These are phyloP conservation scores for Phalacrocorax pelagicus DNA, from an alignment of 2,113 vertebrate genomes.

Conservation along the genomic window DNA sequence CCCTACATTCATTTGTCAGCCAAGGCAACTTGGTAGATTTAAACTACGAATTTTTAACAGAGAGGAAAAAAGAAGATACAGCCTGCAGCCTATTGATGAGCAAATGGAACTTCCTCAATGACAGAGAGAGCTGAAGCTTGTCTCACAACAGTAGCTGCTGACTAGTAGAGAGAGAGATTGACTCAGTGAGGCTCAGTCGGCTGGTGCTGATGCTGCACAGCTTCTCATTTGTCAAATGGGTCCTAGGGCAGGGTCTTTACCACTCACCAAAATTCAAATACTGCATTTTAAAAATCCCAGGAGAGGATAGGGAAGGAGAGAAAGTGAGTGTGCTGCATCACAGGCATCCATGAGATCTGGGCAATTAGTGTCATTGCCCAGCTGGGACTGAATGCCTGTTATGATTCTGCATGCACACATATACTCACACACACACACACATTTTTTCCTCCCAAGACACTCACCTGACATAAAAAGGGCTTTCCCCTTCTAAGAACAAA, in stretches of 20 bases:
- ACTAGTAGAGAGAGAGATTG: slow-evolving; percentile 66
- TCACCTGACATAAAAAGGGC: slow-evolving; percentile 53
- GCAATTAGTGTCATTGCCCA: slow-evolving; percentile 74
- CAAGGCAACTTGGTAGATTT: slow-evolving; percentile 71
- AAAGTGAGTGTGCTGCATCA: slow-evolving; percentile 56
- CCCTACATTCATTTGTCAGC: slow-evolving; percentile 67
- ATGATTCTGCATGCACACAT: slow-evolving; percentile 37
- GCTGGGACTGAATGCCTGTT: slow-evolving; percentile 70
- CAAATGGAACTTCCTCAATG: slow-evolving; percentile 77
- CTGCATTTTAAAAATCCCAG: slow-evolving; percentile 79
- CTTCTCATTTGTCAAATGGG: slow-evolving; percentile 85
- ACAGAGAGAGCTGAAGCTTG: slow-evolving; percentile 71
- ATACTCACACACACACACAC: not conserved
- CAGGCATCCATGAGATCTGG: slow-evolving; percentile 69
- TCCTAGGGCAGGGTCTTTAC: slow-evolving; percentile 79
- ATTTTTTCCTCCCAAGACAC: slow-evolving; percentile 2
- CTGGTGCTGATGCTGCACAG: slow-evolving; percentile 72
- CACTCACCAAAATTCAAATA: slow-evolving; percentile 84
- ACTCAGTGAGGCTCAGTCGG: slow-evolving; percentile 73
- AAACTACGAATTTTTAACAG: slow-evolving; percentile 32
- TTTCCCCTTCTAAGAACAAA: slow-evolving; percentile 26
- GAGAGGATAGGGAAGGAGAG: slow-evolving; percentile 67
- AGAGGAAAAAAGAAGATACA: slow-evolving; percentile 23
- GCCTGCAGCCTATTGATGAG: slow-evolving; percentile 76
- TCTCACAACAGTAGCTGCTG: slow-evolving; percentile 74